These are phyloP conservation scores for Dryadula phaetusa DNA, from an alignment of 2,888 invertebrate species.

Conservation along the genomic window DNA sequence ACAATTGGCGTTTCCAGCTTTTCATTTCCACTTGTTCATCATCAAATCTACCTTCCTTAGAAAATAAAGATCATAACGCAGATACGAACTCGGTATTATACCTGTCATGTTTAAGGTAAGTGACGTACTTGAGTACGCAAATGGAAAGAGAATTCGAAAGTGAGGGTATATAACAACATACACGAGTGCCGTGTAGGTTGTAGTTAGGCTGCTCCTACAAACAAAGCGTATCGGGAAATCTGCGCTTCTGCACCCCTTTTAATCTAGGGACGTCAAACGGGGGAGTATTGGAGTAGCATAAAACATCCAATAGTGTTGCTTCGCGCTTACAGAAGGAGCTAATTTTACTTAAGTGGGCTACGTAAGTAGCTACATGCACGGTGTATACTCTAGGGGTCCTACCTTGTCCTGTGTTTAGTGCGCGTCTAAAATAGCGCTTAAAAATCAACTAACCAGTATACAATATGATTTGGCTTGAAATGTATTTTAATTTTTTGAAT, in stretches of 20 bases:
- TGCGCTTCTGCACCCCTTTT: constrained; percentile 62
- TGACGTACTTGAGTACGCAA: constrained; percentile 47
- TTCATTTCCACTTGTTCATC: not conserved
- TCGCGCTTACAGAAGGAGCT: constrained; percentile 80
- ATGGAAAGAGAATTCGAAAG: constrained; percentile 50
- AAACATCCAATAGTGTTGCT: constrained; percentile 82
- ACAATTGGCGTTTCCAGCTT: not conserved
- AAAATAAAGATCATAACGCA: constrained; percentile 42
- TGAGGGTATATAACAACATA: constrained; percentile 46
- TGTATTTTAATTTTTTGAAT: not conserved
- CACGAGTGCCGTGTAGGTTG: constrained; percentile 28
- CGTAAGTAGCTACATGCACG: constrained; percentile 72
- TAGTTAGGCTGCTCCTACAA: constrained; percentile 45
- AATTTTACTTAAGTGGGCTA: constrained; percentile 84
- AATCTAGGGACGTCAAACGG: constrained; percentile 72
- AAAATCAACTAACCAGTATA: not conserved
- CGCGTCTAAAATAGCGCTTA: constrained; percentile 65
- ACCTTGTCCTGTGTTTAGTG: constrained; percentile 56
- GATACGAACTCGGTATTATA: constrained; percentile 29
- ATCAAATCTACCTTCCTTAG: constrained; percentile 28
- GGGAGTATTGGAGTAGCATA: constrained; percentile 71
- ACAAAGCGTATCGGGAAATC: constrained; percentile 64
- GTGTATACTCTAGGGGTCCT: constrained; percentile 62
- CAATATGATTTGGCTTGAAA: not conserved
- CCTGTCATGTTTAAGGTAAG: constrained; percentile 46